phyloP scores from a whole-genome alignment of 2,113 vertebrate species.

The Hypomesus transpacificus region DNA sequence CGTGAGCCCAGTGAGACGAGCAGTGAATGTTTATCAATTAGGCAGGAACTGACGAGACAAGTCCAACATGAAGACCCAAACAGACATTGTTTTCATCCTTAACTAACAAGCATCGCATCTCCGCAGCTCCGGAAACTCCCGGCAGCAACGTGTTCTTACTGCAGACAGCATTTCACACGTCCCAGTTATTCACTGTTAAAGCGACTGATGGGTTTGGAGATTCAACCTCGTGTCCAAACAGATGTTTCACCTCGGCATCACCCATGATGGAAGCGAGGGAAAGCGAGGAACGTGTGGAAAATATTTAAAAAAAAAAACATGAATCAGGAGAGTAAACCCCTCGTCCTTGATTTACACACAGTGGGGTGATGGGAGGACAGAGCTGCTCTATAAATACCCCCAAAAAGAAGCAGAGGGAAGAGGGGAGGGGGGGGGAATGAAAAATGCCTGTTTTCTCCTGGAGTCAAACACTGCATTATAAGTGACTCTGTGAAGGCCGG shows the following conservation, averaged over 20 bases:
- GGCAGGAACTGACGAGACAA: neutral
- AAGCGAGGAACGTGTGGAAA: neutral
- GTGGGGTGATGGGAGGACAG: constrained; percentile 61
- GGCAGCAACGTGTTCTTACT: constrained; percentile 6
- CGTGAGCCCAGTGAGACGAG: constrained; percentile 33
- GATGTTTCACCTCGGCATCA: constrained; percentile 48
- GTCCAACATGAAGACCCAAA: constrained; percentile 5
- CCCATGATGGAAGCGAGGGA: constrained; percentile 12
- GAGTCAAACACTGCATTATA: constrained; percentile 19
- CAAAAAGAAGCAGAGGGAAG: constrained; percentile 37
- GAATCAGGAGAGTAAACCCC: constrained; percentile 45
- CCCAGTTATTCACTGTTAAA: too few species aligned
- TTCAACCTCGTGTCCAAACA: constrained; percentile 12
- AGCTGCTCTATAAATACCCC: constrained; percentile 57
- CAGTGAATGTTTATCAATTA: too few species aligned
- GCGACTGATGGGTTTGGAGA: neutral
- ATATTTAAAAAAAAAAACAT: neutral
- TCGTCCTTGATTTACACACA: constrained; percentile 51
- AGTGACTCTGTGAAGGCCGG: constrained; percentile 10
- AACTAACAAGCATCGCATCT: constrained; percentile 11
- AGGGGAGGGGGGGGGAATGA: neutral
- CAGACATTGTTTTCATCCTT: constrained; percentile 33
- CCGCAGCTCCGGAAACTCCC: constrained; percentile 8
- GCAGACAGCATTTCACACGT: neutral
- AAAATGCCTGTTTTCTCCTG: constrained; percentile 36